These are phyloP conservation scores for Ferdinandea cuprea DNA, from an alignment of 2,888 invertebrate species.

Conservation along the genomic window DNA sequence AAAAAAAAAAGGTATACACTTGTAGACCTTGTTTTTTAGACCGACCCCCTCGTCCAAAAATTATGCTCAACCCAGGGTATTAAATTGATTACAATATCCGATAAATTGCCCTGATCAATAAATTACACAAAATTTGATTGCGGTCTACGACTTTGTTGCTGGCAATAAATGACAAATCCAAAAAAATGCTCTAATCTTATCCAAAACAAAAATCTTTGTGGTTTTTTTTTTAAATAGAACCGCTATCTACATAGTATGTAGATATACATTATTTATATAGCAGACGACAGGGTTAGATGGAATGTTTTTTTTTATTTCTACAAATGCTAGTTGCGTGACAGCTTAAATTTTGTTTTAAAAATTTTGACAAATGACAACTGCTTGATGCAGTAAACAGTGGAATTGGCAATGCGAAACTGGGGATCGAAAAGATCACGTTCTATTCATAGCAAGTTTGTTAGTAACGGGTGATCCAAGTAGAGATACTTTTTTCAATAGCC, in stretches of 20 bases:
- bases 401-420: no score
- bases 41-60: not conserved
- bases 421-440: no score
- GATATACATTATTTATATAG: no score
- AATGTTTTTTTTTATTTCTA: not conserved
- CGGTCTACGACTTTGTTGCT: constrained; percentile 4
- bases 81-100: not conserved
- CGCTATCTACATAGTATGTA: not conserved
- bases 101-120: constrained; percentile 7
- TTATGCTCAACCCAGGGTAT: not conserved
- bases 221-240: not conserved
- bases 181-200: not conserved
- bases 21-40: not conserved
- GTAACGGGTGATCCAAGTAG: no score
- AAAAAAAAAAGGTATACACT: not conserved
- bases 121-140: not conserved
- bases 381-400: not conserved
- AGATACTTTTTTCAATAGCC: no score
- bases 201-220: not conserved
- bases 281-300: not conserved
- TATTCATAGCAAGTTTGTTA: no score
- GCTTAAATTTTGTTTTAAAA: not conserved
- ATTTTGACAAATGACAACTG: not conserved
- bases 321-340: not conserved
- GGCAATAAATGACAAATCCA: not conserved